Base-by-base conservation (phyloP, 2,888 invertebrate genomes). In the Drosophila meridiana region DNA sequence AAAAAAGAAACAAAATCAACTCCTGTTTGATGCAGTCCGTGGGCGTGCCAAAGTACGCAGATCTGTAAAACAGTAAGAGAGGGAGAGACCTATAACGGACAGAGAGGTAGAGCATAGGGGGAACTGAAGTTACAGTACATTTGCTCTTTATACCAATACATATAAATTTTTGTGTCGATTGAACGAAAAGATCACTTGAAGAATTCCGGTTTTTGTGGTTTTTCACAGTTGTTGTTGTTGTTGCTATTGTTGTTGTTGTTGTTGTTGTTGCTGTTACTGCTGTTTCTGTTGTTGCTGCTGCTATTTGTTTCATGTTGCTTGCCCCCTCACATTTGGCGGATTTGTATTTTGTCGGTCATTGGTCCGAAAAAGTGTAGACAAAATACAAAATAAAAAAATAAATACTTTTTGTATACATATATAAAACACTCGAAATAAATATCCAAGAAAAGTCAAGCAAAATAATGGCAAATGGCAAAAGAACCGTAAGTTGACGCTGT, bases 191-290 rank as follows among this genome's bases (percentile, higher is more conserved):
- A 89, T 89, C 90, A 89, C 82, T 81, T 84, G 81, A 76, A 90
- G 87, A 86, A 87, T 87, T 87, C 87, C 90, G 87, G 87, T 90
- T 82, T 80, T 80, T 80, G 69, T 82, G 84, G 80, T 76, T 84
- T 81, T 81, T 71, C 69, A 73, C 77, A 75, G 72, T 67, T 76
- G 74, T 60, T 73, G 64, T 60, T 73, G 64, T 3, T 60, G 57
- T 50, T 63, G 57, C 2, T 38, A 13, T 4, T 38, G 13, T 2
- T 42, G 69, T 63, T 76, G 73, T 59, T 73, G 64, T 64, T 73
- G 58, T 50, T 74, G 72, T 61, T 78, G 72, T 59, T 73, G 40
- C 43, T 73, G 30, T n/a, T 70, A 20, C 20, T 20, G 20, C 20
- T 20, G 20, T 20, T 20, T 20, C 20, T 20, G 20, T n/a, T 70